Base-by-base conservation (phyloP, 1,140 invertebrate species). In the Heliconius nattereri region DNA sequence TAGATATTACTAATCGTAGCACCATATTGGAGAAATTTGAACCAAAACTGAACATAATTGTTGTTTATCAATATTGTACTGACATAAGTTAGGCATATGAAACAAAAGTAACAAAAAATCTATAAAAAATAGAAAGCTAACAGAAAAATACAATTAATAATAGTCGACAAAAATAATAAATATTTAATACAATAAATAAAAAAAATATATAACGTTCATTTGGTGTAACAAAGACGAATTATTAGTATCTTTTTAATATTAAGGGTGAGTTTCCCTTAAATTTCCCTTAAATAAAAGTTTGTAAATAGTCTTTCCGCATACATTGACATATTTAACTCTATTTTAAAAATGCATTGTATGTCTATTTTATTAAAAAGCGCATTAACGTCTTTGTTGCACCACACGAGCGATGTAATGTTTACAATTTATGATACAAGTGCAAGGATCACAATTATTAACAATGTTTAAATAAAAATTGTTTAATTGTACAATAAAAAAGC, bases 401-500 rank as follows among this genome's bases (percentile, higher is more conserved):
- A 52, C 19, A 52, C 20, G 19, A 52, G 49, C 60, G 0, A 29
- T 16, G 11, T 29, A 66, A 66, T n/a, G n/a, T 66, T 66, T 66
- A 66, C n/a, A 66, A 23, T 29, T 29, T 23, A 29, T 6, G 60
- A 66, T 66, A 66, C 11, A 66, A 16, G 60, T 66, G 60, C 60
- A 66, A 66, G 23, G 23, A 66, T 57, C 35, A 76, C 74, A 76
- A 76, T 76, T 76, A 66, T 57, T 66, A 76, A 76, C 74, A 40
- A 76, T 70, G 74, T 76, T 76, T 76, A 40, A 66, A 11, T 20
- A 76, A 76, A 76, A 57, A 76, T 54, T 74, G 49, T 40, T 70
- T 35, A 76, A 66, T 37, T 76, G 74, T 45, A 37, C 57, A 37
- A 29, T 7, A 37, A 13, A 8, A 26, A n/a, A 16, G 74, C 60